Conservation (phyloP, 2,888 invertebrate species). For the Arctia plantaginis region DNA sequence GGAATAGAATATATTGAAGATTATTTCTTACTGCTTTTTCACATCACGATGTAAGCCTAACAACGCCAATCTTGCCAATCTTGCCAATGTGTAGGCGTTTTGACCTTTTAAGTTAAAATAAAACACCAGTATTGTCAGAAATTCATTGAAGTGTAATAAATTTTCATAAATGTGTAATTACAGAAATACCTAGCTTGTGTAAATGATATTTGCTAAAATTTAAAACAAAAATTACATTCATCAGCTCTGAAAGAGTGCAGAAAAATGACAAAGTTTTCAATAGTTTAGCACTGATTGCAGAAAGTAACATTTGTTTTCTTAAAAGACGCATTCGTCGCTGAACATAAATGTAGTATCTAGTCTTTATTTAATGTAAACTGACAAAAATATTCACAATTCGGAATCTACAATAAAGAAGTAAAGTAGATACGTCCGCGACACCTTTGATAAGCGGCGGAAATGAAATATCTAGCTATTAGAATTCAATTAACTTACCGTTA, state of each 20-base stretch:
- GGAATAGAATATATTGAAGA: conserved; percentile 1
- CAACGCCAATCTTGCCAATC: background rate
- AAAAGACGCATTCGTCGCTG: too few species aligned
- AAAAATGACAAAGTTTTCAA: background rate
- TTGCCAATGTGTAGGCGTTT: conserved; percentile 1
- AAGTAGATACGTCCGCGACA: conserved; percentile 15
- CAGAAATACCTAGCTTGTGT: background rate
- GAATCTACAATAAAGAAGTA: background rate
- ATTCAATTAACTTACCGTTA: conserved; percentile 23
- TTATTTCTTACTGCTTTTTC: conserved; percentile 7
- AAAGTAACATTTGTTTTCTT: background rate
- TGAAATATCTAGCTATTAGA: conserved; percentile 17
- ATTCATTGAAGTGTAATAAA: background rate
- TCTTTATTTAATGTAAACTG: background rate
- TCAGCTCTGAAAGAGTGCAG: background rate
- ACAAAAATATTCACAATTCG: background rate
- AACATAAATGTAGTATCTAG: background rate
- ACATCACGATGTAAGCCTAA: background rate
- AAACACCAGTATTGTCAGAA: background rate
- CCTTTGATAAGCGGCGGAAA: conserved; percentile 10
- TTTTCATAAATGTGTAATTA: background rate
- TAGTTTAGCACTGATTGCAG: background rate
- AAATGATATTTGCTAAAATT: background rate
- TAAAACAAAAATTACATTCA: background rate
- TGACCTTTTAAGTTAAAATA: background rate